Percentiles rank a stretch among this genome's conserved stretches.
Conservation (phyloP, 2,797 vertebrate genomes). For the Florisuga fusca region DNA sequence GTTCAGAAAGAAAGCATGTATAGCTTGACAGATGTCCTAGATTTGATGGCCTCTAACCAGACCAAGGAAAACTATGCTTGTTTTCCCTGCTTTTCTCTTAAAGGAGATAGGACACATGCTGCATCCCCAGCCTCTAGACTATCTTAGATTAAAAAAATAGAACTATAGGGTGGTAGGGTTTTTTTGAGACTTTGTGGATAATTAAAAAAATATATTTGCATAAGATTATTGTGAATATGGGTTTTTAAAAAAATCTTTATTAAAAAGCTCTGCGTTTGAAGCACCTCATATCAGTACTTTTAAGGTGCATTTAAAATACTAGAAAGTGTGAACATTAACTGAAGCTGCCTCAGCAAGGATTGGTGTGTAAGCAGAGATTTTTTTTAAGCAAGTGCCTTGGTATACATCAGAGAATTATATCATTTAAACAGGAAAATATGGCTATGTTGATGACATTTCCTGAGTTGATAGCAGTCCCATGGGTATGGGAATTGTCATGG, state of each 20-base stretch:
- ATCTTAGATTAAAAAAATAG: background rate
- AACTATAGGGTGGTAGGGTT: fast-evolving
- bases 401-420: background rate
- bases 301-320: background rate
- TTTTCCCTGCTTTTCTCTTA: background rate
- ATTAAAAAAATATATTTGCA: background rate
- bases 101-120: background rate
- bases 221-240: background rate
- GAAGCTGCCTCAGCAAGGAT: background rate
- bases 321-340: background rate
- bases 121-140: background rate
- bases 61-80: background rate
- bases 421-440: background rate
- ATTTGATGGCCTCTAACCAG: background rate
- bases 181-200: background rate
- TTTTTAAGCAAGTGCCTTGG: background rate
- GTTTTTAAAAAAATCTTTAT: background rate
- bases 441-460: background rate
- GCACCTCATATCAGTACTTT: background rate
- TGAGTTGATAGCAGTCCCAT: background rate
- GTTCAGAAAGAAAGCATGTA: background rate
- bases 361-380: background rate
- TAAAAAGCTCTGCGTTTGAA: background rate
- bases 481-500: background rate
- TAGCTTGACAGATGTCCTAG: background rate